A percentile compares a stretch with the other conserved stretches of the same genome.
Evolutionary conservation across 2,888 invertebrate genomes (phyloP).

Genomic region (Melanostoma scalare): DNA sequence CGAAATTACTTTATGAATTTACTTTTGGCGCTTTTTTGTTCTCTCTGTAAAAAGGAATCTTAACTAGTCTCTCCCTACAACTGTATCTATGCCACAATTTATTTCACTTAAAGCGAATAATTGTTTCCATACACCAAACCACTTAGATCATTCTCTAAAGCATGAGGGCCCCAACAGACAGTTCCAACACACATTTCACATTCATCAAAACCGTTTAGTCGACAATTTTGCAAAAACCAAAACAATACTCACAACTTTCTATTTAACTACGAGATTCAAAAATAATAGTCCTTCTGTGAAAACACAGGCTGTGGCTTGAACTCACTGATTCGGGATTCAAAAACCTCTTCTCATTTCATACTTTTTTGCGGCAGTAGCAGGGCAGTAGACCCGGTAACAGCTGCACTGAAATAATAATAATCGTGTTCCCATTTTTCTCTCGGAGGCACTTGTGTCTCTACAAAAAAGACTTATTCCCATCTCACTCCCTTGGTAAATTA

Average conservation of each 20-base stretch:
- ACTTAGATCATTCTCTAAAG: constrained; percentile 7
- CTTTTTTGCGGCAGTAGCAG: constrained; percentile 3
- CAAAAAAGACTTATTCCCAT: constrained; percentile 26
- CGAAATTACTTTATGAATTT: constrained; percentile 4
- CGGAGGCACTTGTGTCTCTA: constrained; percentile 12
- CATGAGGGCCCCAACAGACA: constrained; percentile 12
- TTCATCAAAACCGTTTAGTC: constrained; percentile 30
- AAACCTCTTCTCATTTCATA: too few relatives aligned
- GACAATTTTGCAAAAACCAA: constrained; percentile 7
- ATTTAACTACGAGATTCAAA: constrained; percentile 37
- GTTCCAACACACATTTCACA: constrained; percentile 13
- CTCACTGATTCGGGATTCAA: neutral
- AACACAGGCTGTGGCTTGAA: neutral
- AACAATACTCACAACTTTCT: constrained; percentile 30
- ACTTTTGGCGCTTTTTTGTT: neutral
- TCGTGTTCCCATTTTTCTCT: constrained; percentile 35
- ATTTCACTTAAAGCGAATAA: constrained; percentile 33
- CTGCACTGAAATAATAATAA: constrained; percentile 33
- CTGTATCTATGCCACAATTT: constrained; percentile 36
- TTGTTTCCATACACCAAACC: constrained; percentile 28
- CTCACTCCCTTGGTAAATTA: constrained; percentile 4
- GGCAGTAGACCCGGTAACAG: constrained; percentile 20
- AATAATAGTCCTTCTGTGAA: constrained; percentile 27
- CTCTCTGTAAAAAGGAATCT: neutral
- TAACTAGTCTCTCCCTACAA: constrained; percentile 24